A percentile compares a stretch with the other conserved stretches of the same genome.
phyloP scores from a whole-genome alignment of 2,797 vertebrate genomes.

The Galago senegalensis region DNA sequence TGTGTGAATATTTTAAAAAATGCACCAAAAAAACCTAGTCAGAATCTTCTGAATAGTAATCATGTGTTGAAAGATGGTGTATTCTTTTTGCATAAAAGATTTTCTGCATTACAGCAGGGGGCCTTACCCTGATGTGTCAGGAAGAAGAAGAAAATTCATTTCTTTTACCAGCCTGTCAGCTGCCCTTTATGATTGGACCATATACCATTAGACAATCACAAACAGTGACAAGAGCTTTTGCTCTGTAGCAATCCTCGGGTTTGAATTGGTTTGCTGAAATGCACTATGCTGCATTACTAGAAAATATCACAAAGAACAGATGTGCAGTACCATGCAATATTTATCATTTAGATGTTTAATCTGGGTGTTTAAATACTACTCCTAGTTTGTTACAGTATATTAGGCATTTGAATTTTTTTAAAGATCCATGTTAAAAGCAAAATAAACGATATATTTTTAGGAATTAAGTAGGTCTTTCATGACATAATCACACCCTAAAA shows the following conservation, averaged over 20 bases:
- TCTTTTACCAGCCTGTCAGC: conserved; percentile 90
- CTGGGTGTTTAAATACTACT: conserved; percentile 77
- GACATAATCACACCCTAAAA: conserved; percentile 66
- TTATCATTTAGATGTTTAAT: conserved; percentile 81
- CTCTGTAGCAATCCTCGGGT: conserved; percentile 87
- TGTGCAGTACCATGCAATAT: conserved; percentile 64
- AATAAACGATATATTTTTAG: conserved; percentile 52
- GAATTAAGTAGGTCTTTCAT: conserved; percentile 53
- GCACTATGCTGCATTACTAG: conserved; percentile 76
- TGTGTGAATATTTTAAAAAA: conserved; percentile 80
- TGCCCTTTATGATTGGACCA: conserved; percentile 90
- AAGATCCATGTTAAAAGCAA: conserved; percentile 67
- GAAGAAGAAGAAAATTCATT: conserved; percentile 90
- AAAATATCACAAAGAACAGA: conserved; percentile 72
- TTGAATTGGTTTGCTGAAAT: conserved; percentile 88
- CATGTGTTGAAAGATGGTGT: conserved; percentile 87
- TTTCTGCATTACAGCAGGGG: conserved; percentile 91
- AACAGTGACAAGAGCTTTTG: conserved; percentile 89
- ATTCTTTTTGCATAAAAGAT: conserved; percentile 92
- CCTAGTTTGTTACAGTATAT: conserved; percentile 68
- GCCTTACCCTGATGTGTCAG: conserved; percentile 89
- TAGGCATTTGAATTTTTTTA: conserved; percentile 63
- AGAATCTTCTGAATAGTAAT: conserved; percentile 88
- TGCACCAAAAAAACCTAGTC: conserved; percentile 80
- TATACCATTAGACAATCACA: conserved; percentile 88